Evolutionary conservation across 2,888 invertebrate species (phyloP).

Genomic region (Leptinotarsa tumamoca): DNA sequence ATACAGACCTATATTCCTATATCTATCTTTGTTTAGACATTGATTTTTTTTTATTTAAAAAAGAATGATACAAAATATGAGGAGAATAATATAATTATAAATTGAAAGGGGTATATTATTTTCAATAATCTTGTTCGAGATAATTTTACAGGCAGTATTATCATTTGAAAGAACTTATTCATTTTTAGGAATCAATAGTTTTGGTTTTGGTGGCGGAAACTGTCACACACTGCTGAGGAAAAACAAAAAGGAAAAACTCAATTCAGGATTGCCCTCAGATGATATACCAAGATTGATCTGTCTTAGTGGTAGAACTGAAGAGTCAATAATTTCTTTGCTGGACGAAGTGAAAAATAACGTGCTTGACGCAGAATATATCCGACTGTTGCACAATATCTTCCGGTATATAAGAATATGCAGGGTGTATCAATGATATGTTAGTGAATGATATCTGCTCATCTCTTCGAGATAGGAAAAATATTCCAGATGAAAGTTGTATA

Average conservation of each 20-base stretch:
- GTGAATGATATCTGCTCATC: background rate
- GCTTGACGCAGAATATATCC: constrained; percentile 55
- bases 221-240: constrained; percentile 78
- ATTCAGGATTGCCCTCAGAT: constrained; percentile 73
- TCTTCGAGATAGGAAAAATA: background rate
- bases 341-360: constrained; percentile 72
- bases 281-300: constrained; percentile 79
- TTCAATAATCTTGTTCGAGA: too few relatives aligned
- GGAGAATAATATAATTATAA: too few relatives aligned
- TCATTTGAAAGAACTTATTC: background rate
- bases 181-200: constrained; percentile 86
- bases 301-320: constrained; percentile 84
- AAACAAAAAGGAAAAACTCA: constrained; percentile 72
- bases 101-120: too few relatives aligned
- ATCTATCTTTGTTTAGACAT: too few relatives aligned
- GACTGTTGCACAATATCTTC: constrained; percentile 57
- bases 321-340: constrained; percentile 76
- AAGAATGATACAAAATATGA: too few relatives aligned
- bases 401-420: constrained; percentile 42
- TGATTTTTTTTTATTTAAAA: too few relatives aligned
- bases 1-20: too few relatives aligned
- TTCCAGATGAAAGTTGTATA: too few relatives aligned
- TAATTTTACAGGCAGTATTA: background rate
- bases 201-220: constrained; percentile 94
- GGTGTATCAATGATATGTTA: background rate